Conservation (phyloP, 35 echinoderm and acorn worm species). For the Anneissia japonica region DNA sequence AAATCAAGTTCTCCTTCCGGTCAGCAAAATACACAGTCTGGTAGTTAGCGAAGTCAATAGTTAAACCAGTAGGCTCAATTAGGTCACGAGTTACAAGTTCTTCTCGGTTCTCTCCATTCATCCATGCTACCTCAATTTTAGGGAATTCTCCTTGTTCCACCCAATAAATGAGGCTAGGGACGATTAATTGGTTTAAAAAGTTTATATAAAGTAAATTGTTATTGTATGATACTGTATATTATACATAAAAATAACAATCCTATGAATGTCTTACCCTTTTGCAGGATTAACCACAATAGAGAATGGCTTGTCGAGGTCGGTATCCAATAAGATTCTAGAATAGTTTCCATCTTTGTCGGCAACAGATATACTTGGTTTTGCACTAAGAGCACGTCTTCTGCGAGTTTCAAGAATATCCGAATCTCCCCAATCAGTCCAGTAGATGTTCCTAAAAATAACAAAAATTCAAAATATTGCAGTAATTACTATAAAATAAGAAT, state of each 20-base stretch:
- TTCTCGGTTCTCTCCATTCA: slow-evolving; percentile 25
- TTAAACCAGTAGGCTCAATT: slow-evolving; percentile 57
- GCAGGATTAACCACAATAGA: slow-evolving; percentile 76
- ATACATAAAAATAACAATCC: too few relatives aligned
- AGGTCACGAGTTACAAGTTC: slow-evolving; percentile 7
- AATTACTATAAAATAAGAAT: too few relatives aligned
- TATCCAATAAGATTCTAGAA: slow-evolving; percentile 35
- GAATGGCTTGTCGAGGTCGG: slow-evolving; percentile 16
- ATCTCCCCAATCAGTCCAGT: slow-evolving; percentile 68
- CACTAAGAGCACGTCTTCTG: background rate
- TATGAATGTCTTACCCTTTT: slow-evolving; percentile 55
- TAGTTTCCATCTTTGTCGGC: slow-evolving; percentile 63
- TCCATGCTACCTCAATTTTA: slow-evolving; percentile 33
- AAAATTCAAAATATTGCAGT: too few relatives aligned
- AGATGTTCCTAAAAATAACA: slow-evolving; percentile 44
- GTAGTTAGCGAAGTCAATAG: slow-evolving; percentile 65
- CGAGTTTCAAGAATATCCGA: background rate
- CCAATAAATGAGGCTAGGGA: slow-evolving; percentile 21
- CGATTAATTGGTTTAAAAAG: too few relatives aligned
- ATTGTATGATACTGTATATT: too few relatives aligned
- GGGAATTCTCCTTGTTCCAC: background rate
- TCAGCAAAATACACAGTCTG: slow-evolving; percentile 73
- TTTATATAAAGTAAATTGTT: too few relatives aligned
- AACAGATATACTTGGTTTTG: slow-evolving; percentile 41
- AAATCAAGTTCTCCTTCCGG: slow-evolving; percentile 36